phyloP scores from a whole-genome alignment of 2,113 vertebrate species.

The Tringa solitaria region DNA sequence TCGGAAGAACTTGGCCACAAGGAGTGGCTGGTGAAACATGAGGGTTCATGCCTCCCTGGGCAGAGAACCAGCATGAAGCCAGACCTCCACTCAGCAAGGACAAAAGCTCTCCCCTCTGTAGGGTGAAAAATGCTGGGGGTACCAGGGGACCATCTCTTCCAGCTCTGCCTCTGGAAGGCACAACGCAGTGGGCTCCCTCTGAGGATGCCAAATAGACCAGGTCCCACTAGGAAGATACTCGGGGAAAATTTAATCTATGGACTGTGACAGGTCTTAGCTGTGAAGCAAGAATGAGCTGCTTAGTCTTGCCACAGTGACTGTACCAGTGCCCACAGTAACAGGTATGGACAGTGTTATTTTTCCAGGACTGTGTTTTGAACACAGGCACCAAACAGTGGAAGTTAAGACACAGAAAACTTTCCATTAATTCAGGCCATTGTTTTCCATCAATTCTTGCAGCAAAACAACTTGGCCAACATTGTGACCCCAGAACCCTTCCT shows the following conservation, averaged over 20 bases:
- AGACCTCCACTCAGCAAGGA: background rate
- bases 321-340: background rate
- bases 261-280: background rate
- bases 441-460: background rate
- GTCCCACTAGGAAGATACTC: background rate
- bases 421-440: background rate
- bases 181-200: background rate
- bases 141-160: background rate
- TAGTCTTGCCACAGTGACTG: background rate
- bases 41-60: background rate
- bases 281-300: background rate
- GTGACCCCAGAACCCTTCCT: background rate
- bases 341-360: background rate
- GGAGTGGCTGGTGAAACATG: background rate
- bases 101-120: background rate
- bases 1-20: background rate
- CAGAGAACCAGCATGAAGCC: background rate
- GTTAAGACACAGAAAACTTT: background rate
- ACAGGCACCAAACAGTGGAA: background rate
- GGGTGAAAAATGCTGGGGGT: background rate
- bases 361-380: background rate
- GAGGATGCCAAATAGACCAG: background rate
- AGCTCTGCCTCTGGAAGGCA: background rate
- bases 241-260: background rate
- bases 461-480: background rate